Base-by-base conservation (phyloP, 2,888 invertebrate species). In the Gasteruption jaculator region DNA sequence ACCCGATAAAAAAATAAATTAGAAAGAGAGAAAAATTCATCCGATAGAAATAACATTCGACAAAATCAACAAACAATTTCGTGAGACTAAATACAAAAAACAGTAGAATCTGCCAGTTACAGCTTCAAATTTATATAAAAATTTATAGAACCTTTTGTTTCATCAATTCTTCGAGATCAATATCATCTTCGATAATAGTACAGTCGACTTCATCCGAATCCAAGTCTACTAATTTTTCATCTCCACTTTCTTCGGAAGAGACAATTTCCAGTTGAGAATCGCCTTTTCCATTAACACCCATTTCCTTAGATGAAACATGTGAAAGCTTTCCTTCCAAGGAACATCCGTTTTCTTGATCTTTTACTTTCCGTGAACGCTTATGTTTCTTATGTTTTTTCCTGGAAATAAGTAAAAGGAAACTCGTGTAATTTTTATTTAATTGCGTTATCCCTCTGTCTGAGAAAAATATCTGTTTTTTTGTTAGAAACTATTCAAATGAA, bases 81-180 rank as follows among this genome's bases (percentile, higher is more conserved):
- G 11, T 14, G 5, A 6, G 27, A 12, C 14, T 27, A 5, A 32
- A 32, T 4, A 32, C 4, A 32, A 19, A 29, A 29, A n/a, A 6
- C n/a, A n/a, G n/a, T n/a, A n/a, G n/a, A 30, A 6, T 5, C 18
- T 12, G 14, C 14, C 18, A 30, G 18, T 4, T 12, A 16, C 12
- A 4, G 18, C 18, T 30, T 11, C 14, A 3, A 12, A 14, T 25
- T 18, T 27, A 27, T n/a, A n/a, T 27, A 24, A 12, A 36, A 22
- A 25, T 6, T 24, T 6, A 25, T 2, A 20, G 12, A 14, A 88
- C 90, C 72, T 91, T 91, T 65, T 91, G 91, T 58, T 83, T 84
- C 90, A 91, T 91, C 42, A 91, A 73, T 52, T 91, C 91, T 61
- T 91, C 91, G 19, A 91, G 71, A 65, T 91, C 90, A 54, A 91